phyloP scores from a whole-genome alignment of 2,888 invertebrate species.

The Vanessa cardui region DNA sequence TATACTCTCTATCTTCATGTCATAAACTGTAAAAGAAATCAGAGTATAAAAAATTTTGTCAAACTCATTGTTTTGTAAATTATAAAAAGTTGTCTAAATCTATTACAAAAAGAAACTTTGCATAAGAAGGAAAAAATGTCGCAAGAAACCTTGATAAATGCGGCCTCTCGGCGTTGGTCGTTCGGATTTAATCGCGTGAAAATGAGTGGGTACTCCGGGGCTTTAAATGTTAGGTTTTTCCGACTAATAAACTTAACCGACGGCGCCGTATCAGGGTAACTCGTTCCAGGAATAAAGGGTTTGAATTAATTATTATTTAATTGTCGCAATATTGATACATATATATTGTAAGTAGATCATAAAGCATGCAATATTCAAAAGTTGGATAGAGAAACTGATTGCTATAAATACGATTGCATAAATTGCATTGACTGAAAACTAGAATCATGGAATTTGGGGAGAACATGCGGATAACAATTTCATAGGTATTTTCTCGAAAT shows the following conservation, averaged over 20 bases:
- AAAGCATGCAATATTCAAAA: no score
- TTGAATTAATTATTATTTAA: background rate
- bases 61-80: background rate
- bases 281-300: background rate
- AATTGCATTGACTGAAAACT: no score
- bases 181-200: constrained; percentile 32
- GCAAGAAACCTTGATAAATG: constrained; percentile 32
- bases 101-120: constrained; percentile 30
- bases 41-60: no score
- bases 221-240: constrained; percentile 13
- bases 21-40: no score
- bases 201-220: constrained; percentile 25
- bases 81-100: background rate
- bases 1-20: no score
- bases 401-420: no score
- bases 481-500: no score
- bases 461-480: no score
- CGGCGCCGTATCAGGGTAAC: background rate
- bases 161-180: constrained; percentile 22
- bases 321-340: background rate
- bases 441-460: no score
- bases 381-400: no score
- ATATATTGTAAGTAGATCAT: no score
- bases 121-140: constrained; percentile 33
- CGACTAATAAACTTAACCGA: background rate